Base-by-base conservation (phyloP, 2,797 vertebrate species). In the Halcyon badia region DNA sequence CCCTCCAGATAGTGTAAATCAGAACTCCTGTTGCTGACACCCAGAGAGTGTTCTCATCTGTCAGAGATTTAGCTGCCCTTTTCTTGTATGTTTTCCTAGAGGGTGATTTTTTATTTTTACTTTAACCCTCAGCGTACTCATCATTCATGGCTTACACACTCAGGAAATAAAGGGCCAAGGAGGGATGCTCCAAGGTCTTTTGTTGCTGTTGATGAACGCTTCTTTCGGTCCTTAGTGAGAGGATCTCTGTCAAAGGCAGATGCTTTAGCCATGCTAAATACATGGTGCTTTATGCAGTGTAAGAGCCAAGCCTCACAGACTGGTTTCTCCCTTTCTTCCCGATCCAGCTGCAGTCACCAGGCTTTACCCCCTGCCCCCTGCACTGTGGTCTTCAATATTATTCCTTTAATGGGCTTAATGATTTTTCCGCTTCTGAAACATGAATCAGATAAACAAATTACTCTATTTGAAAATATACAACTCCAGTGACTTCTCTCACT, bases 1-100 rank as follows among this genome's bases (percentile, higher is more conserved):
- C 90, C 93, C 95, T 96, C 97, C 96, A 97, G 97, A 97, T 97
- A 97, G 94, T 91, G 96, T 97, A 97, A 97, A 97, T 96, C 97
- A 97, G 93, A 96, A 93, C 93, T 96, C 93, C 95, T 70, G 69
- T 96, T 96, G 97, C 96, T 95, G 86, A 83, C 93, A 97, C 93
- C 86, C 95, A 6, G 5, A 73, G 95, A 96, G 94, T 33, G 14
- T 95, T 96, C 95, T 97, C 97, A 91, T 97, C 93, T 94, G 95
- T 96, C 92, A 93, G 85, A 97, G 96, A 95, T 96, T 96, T 81
- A 94, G 94, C 89, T 91, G 86, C 95, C 86, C 94, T 95, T 72
- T 79, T 51, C 95, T 90, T 82, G 9, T 91, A 86, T 85, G 90
- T 91, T 97, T 94, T 97, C 93, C 93, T 51, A 76, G 88, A 92